These are phyloP conservation scores for Panonychus citri DNA, from an alignment of 1,140 invertebrate genomes.

Conservation along the genomic window DNA sequence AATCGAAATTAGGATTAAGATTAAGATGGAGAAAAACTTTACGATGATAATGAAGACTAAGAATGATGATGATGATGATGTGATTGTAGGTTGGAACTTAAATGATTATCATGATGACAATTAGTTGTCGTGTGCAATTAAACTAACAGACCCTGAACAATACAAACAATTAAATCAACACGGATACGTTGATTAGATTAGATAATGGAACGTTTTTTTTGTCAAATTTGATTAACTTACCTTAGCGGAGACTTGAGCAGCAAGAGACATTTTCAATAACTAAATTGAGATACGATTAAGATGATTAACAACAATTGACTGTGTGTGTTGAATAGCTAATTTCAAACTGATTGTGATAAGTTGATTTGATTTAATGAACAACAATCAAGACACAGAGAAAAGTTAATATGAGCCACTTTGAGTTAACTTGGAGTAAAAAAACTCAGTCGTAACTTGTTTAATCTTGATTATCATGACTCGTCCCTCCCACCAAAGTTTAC, in stretches of 20 bases:
- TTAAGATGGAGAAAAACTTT: no score
- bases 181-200: not conserved
- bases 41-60: not conserved
- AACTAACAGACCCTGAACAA: not conserved
- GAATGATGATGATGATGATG: not conserved
- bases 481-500: no score
- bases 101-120: not conserved
- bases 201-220: not conserved
- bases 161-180: not conserved
- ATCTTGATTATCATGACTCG: no score
- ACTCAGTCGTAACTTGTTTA: no score
- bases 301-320: no score
- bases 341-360: no score
- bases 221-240: not conserved
- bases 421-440: no score
- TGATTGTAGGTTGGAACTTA: not conserved
- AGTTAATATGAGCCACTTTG: no score
- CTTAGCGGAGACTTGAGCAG: not conserved
- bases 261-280: constrained; percentile 1
- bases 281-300: no score
- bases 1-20: not conserved
- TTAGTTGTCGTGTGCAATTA: not conserved
- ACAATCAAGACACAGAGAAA: no score
- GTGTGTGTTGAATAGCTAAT: no score
- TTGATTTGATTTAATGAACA: no score